Base-by-base conservation (phyloP, 1,140 invertebrate genomes). In the Bombus soroeensis region DNA sequence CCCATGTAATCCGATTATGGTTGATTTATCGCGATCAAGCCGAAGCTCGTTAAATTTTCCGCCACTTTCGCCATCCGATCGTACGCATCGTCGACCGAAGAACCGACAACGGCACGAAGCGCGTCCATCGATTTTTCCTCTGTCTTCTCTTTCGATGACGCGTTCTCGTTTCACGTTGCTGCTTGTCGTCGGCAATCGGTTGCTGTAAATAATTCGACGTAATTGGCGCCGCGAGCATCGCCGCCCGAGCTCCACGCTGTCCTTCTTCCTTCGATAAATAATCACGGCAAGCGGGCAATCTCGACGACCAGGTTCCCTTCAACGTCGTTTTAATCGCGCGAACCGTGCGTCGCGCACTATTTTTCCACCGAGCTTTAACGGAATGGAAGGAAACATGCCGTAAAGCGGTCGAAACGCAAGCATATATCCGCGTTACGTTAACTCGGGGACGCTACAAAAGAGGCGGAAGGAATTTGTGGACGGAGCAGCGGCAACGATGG, bases 21-120 rank as follows among this genome's bases (percentile, higher is more conserved):
- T 37, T 53, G 41, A 83, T 83, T 76, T 43, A 76, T 83, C 25
- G 71, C 57, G 70, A 74, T 47, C 62, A 28, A 81, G 25, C 68
- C 12, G 79, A 0, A 2, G 22, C 47, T 62, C 53, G 70, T 82
- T 82, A 41, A 64, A 75, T 75, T 75, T 62, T 34, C 18, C n/a
- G 10, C 2, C 2, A 39, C 12, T n/a, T 34, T 2, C 12, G 6
- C 2, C 13, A 39, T n/a, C 9, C 70, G 28, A n/a, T 8, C 3
- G 9, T 10, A 5, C 9, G 10, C 41, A 1, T 74, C 34, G 72
- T 47, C 13, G 47, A 47, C 28, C 72, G 72, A 47, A 47, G 4
- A 32, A 47, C 1, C 28, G 28, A 70, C 39, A 28, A 8, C 28
- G 6, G 34, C 12, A 18, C 28, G 28, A 28, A 13, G 12, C 34